Percentiles rank a stretch among this genome's conserved stretches.
Conservation (phyloP, 2,888 invertebrate species). For the Zelleria hepariella region DNA sequence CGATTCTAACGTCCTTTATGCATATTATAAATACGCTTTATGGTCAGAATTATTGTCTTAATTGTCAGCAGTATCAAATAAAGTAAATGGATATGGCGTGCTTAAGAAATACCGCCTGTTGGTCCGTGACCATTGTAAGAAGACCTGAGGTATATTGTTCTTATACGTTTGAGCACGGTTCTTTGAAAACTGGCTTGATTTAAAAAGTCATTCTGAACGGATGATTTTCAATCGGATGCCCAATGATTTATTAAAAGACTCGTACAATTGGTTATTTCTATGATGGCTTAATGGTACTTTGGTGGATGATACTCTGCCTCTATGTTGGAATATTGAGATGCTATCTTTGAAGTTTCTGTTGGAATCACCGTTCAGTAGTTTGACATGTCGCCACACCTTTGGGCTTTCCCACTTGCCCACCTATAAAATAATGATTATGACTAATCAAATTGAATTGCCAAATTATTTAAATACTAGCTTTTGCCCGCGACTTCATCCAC, state of each 20-base stretch:
- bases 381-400: neutral
- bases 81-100: constrained; percentile 63
- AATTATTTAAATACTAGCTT: too few species aligned
- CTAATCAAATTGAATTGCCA: neutral
- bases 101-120: constrained; percentile 65
- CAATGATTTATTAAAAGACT: constrained; percentile 3
- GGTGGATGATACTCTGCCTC: neutral
- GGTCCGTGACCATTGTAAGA: constrained; percentile 32
- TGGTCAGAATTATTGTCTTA: constrained; percentile 66
- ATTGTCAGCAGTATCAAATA: constrained; percentile 62
- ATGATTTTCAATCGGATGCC: constrained; percentile 3
- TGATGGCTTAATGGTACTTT: constrained; percentile 1
- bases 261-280: neutral
- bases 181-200: neutral
- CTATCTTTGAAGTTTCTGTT: constrained; percentile 28
- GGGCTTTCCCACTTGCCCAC: neutral
- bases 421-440: neutral
- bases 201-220: neutral
- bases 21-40: constrained; percentile 58
- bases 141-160: constrained; percentile 19
- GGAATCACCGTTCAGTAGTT: constrained; percentile 1
- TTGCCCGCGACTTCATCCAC: too few species aligned
- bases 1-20: constrained; percentile 54
- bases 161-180: neutral
- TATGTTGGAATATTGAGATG: constrained; percentile 15